These are phyloP conservation scores for Pelecanus crispus DNA, from an alignment of 2,113 vertebrate species.

Conservation along the genomic window DNA sequence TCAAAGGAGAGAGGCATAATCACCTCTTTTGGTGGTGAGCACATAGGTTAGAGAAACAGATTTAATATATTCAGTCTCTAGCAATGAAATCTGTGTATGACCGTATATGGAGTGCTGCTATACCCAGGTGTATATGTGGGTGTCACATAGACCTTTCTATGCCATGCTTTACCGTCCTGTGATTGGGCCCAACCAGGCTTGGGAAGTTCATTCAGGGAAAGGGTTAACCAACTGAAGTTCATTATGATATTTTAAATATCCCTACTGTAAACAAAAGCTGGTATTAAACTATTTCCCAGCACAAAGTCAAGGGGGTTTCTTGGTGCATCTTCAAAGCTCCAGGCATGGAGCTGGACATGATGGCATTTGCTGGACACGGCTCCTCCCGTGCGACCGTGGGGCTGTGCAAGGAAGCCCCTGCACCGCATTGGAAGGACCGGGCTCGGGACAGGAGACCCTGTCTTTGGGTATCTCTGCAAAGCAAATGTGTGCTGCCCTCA, in stretches of 20 bases:
- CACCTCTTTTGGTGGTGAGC: not conserved
- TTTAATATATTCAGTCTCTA: not conserved
- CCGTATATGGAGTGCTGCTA: not conserved
- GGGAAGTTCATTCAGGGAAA: not conserved
- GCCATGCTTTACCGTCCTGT: not conserved
- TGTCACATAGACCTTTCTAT: not conserved
- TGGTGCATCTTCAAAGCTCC: not conserved
- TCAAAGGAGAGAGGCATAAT: not conserved
- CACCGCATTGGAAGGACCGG: accelerated
- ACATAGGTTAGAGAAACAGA: not conserved
- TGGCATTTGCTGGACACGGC: not conserved
- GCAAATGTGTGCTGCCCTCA: accelerated
- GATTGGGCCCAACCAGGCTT: not conserved
- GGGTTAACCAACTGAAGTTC: not conserved
- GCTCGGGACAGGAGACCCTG: not conserved
- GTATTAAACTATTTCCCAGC: not conserved
- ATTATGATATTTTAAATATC: not conserved
- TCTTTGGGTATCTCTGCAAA: not conserved
- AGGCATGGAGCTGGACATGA: not conserved
- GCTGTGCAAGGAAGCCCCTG: not conserved
- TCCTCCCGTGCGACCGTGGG: accelerated
- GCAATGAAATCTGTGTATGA: not conserved
- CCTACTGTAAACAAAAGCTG: not conserved
- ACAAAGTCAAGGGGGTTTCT: not conserved
- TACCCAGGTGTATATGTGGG: not conserved